Percentiles rank a stretch among this genome's conserved stretches.
These are phyloP conservation scores for Homarus gammarus DNA, from an alignment of 2,888 invertebrate genomes.

Conservation along the genomic window DNA sequence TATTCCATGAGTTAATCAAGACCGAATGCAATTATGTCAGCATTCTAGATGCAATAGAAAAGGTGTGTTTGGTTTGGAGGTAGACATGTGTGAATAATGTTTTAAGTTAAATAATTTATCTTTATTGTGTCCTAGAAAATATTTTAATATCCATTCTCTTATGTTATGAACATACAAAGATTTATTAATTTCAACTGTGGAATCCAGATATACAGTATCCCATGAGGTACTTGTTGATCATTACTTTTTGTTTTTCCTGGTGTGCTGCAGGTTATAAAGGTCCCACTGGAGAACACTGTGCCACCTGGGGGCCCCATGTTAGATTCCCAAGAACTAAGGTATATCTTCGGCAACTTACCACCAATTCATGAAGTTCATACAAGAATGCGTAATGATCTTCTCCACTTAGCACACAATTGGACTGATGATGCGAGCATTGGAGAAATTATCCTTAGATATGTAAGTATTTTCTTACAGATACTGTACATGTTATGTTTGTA, in stretches of 20 bases:
- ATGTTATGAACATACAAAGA: no score
- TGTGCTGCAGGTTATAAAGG: constrained; percentile 90
- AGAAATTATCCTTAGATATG: constrained; percentile 91
- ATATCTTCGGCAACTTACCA: constrained; percentile 95
- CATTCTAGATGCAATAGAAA: constrained; percentile 94
- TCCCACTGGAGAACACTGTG: constrained; percentile 91
- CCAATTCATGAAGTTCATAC: constrained; percentile 96
- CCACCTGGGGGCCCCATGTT: constrained; percentile 89
- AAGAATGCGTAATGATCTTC: constrained; percentile 85
- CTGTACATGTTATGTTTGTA: neutral
- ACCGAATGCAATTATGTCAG: constrained; percentile 99
- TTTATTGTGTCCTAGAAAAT: no score
- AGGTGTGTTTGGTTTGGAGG: no score
- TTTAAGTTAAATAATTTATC: no score
- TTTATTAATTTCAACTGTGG: no score
- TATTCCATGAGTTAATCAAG: constrained; percentile 94
- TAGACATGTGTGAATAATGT: no score
- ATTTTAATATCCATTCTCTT: no score
- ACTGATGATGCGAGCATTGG: constrained; percentile 93
- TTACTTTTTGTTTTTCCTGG: constrained; percentile 49
- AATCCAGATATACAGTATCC: neutral
- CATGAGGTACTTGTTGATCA: neutral
- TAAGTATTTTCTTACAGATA: no score
- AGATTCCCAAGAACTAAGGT: constrained; percentile 87
- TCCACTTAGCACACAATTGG: constrained; percentile 88